Conservation (phyloP, 2,797 vertebrate species). For the Erethizon dorsatum region DNA sequence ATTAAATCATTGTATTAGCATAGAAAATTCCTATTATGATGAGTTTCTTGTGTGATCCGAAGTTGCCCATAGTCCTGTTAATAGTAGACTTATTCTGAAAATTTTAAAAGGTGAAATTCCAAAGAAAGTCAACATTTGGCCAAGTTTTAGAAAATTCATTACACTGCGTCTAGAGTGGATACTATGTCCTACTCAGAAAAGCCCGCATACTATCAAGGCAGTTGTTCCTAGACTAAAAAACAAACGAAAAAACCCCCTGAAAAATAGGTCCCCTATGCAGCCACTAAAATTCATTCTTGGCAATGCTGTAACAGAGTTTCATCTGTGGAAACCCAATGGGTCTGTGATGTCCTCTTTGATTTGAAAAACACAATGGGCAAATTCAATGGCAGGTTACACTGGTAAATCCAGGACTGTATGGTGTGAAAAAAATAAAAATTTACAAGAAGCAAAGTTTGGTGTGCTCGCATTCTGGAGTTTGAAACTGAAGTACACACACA, state of each 20-base stretch:
- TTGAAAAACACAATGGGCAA: not conserved
- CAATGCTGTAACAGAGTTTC: not conserved
- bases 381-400: not conserved
- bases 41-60: constrained; percentile 61
- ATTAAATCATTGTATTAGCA: constrained; percentile 76
- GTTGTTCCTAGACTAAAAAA: constrained; percentile 40
- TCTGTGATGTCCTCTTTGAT: not conserved
- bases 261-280: not conserved
- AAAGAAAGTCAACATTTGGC: not conserved
- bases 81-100: constrained; percentile 25
- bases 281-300: not conserved
- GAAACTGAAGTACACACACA: not conserved
- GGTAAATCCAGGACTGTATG: not conserved
- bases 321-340: not conserved
- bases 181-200: not conserved
- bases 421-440: not conserved
- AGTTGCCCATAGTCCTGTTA: not conserved
- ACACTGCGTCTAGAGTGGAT: not conserved
- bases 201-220: not conserved
- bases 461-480: not conserved
- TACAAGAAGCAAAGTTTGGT: not conserved
- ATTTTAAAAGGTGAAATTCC: constrained; percentile 62
- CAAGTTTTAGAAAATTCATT: constrained; percentile 22
- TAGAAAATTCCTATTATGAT: constrained; percentile 33
- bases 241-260: not conserved